Evolutionary conservation across 2,797 vertebrate genomes (phyloP), one percentile per base, ranked within the genome.

Genomic region (Knipowitschia caucasica): DNA sequence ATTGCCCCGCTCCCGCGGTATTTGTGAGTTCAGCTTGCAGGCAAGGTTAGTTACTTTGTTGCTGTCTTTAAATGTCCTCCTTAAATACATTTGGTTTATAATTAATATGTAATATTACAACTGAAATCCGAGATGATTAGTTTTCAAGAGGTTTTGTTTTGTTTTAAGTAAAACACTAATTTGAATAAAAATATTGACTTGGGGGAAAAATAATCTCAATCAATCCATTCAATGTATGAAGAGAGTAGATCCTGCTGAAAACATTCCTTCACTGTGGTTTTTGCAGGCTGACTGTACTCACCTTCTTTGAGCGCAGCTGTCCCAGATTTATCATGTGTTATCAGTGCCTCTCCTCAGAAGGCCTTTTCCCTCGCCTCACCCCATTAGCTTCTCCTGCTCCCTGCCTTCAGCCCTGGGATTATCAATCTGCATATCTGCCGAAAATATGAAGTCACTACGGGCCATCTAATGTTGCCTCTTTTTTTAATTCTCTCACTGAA

Each of bases 241-340:
- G 56, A 71, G 20, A 73, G 55, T 46, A 38, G 72, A 43, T 71
- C 61, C 71, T 59, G 59, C 60, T 62, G 64, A 70, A 73, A 66
- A 39, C 3, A 39, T 39, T 11, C 7, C 8, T 4, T 79, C 75
- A 79, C 63, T 68, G 55, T 68, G 53, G 71, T 61, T 56, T 67
- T 69, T 52, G 54, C 73, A 83, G 73, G 30, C 27, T 20, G 50
- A 71, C 60, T 82, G 78, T 69, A n/a, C n/a, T 77, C 73, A 69
- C 71, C 66, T 77, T 70, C 71, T 77, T 73, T 64, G 73, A 72
- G 77, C 78, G 76, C 69, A 83, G 71, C 73, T 83, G 65, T 64
- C 27, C 30, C n/a, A 70, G 59, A 87, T 86, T 81, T 50, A 81
- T 87, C 74, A 85, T 69, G 71, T 84, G 73, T 66, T 71, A 59